These are phyloP conservation scores for Leucoma salicis DNA, from an alignment of 2,888 invertebrate genomes.

Conservation along the genomic window DNA sequence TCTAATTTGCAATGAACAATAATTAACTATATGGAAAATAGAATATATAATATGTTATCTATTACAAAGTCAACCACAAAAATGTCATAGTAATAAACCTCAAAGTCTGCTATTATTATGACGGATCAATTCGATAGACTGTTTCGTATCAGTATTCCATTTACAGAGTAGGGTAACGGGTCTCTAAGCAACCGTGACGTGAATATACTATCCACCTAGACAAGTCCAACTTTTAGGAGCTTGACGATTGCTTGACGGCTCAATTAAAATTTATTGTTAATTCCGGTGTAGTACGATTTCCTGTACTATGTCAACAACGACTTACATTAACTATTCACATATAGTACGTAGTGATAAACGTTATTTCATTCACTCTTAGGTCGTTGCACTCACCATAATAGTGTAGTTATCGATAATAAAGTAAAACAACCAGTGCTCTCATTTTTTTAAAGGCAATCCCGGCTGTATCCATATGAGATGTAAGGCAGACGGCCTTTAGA, in stretches of 20 bases:
- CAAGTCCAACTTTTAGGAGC: slow-evolving; percentile 17
- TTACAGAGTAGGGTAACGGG: slow-evolving; percentile 64
- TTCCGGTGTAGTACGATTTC: slow-evolving; percentile 13
- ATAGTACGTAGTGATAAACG: not conserved
- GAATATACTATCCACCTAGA: slow-evolving; percentile 47
- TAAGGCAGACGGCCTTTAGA: too few relatives aligned
- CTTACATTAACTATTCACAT: not conserved
- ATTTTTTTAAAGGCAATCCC: too few relatives aligned
- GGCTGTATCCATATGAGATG: too few relatives aligned
- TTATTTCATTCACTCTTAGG: not conserved
- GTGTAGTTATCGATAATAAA: too few relatives aligned
- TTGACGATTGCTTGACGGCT: not conserved
- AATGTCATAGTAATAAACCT: slow-evolving; percentile 21
- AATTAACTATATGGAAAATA: too few relatives aligned
- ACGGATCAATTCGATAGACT: slow-evolving; percentile 39
- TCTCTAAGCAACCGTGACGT: slow-evolving; percentile 43
- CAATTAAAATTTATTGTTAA: slow-evolving; percentile 8
- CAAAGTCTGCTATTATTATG: slow-evolving; percentile 42
- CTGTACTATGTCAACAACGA: slow-evolving; percentile 22
- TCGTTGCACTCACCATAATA: not conserved
- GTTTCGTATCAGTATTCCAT: slow-evolving; percentile 61
- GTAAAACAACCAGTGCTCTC: too few relatives aligned
- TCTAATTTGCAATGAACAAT: too few relatives aligned
- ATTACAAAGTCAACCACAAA: slow-evolving; percentile 5
- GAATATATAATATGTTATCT: too few relatives aligned